Conservation (phyloP, 2,888 invertebrate genomes). For the Epistrophe grossulariae region DNA sequence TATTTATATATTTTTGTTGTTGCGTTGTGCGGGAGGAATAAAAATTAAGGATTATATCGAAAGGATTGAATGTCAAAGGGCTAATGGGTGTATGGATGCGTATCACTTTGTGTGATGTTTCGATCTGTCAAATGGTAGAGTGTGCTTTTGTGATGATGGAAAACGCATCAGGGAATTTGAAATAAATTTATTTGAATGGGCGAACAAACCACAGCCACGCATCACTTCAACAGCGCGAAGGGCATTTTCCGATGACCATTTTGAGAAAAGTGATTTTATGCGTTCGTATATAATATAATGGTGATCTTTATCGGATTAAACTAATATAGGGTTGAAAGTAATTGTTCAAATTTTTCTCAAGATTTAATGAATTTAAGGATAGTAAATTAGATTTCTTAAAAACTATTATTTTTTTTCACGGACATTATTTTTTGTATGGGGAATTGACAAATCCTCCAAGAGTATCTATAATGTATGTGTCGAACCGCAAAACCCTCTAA, state of each 20-base stretch:
- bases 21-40: slow-evolving; percentile 21
- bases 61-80: slow-evolving; percentile 63
- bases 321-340: background rate
- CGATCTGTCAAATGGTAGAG: slow-evolving; percentile 42
- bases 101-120: slow-evolving; percentile 8
- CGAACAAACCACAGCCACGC: slow-evolving; percentile 45
- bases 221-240: slow-evolving; percentile 13
- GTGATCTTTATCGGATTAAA: slow-evolving; percentile 1
- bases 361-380: too few species aligned
- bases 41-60: slow-evolving; percentile 50
- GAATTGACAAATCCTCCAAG: too few species aligned
- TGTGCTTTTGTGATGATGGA: slow-evolving; percentile 17
- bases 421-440: too few species aligned
- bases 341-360: too few species aligned
- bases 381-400: too few species aligned
- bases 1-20: slow-evolving; percentile 39
- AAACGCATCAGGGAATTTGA: slow-evolving; percentile 41
- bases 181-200: slow-evolving; percentile 47
- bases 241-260: slow-evolving; percentile 33
- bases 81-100: slow-evolving; percentile 53
- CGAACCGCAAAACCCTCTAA: too few species aligned
- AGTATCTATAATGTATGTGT: too few species aligned
- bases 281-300: too few species aligned
- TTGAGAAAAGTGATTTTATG: background rate
- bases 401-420: too few species aligned